These are phyloP conservation scores for Gymnocephalus cernua DNA, from an alignment of 2,113 vertebrate genomes.

Conservation along the genomic window DNA sequence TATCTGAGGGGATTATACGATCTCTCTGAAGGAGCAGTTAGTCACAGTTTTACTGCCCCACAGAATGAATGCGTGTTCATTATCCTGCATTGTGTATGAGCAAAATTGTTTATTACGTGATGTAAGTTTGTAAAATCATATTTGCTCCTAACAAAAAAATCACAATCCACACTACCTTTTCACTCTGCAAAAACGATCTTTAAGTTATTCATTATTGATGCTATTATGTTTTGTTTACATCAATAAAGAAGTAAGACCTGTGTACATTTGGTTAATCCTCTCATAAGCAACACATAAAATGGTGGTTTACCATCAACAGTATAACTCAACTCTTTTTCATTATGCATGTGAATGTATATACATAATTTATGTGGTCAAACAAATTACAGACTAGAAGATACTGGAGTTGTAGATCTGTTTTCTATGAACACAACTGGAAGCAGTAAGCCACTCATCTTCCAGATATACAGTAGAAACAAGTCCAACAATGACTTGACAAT, in stretches of 20 bases:
- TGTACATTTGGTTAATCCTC: conserved; percentile 1
- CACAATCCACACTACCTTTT: background rate
- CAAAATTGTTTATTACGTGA: background rate
- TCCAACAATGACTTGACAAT: background rate
- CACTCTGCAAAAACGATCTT: background rate
- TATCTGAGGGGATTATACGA: conserved; percentile 7
- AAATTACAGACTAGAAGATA: conserved; percentile 8
- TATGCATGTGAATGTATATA: conserved; percentile 35
- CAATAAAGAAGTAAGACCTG: background rate
- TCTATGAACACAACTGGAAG: background rate
- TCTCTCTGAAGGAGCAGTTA: conserved; percentile 16
- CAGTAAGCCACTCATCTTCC: background rate
- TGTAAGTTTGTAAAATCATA: background rate
- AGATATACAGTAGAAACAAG: background rate
- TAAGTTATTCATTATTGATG: background rate
- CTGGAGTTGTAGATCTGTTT: conserved; percentile 9
- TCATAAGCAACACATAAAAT: conserved; percentile 8
- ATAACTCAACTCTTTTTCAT: conserved; percentile 26
- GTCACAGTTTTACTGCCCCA: conserved; percentile 3
- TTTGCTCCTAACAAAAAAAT: background rate
- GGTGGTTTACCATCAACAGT: conserved; percentile 2
- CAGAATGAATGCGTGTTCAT: background rate
- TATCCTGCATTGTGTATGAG: background rate
- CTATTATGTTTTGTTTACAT: conserved; percentile 4
- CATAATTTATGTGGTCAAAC: conserved; percentile 48